phyloP scores from a whole-genome alignment of 2,113 vertebrate species.

The Typhlomys cinereus region DNA sequence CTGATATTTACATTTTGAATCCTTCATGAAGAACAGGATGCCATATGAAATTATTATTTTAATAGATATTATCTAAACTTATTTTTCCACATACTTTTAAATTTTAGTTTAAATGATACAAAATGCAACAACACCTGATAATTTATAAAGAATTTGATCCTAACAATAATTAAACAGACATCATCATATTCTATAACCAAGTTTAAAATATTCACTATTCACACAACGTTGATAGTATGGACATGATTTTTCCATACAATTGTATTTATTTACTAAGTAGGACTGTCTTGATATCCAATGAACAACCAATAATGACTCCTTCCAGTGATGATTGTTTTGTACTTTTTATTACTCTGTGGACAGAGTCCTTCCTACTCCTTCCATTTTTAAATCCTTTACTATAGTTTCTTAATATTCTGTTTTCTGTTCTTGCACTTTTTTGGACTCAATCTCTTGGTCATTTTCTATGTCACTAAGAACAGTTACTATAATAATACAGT shows the following conservation, averaged over 20 bases:
- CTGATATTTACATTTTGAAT: not conserved
- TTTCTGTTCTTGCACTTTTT: slow-evolving; percentile 93
- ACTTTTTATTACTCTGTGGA: not conserved
- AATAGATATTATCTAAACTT: not conserved
- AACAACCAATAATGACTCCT: not conserved
- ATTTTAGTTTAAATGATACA: not conserved
- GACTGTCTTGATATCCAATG: not conserved
- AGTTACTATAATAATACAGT: slow-evolving; percentile 90
- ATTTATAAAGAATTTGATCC: not conserved
- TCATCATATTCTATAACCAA: not conserved
- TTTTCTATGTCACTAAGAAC: slow-evolving; percentile 82
- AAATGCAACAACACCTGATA: not conserved
- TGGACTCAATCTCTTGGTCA: slow-evolving; percentile 92
- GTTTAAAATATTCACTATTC: not conserved
- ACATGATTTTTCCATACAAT: not conserved
- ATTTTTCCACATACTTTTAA: not conserved
- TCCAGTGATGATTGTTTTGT: not conserved
- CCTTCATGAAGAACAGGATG: not conserved
- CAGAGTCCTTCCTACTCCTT: not conserved
- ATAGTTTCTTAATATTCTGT: slow-evolving; percentile 90
- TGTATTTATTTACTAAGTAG: not conserved
- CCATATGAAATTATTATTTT: not conserved
- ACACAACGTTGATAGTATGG: not conserved
- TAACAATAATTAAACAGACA: not conserved
- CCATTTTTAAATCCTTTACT: slow-evolving; percentile 90